Evolutionary conservation across 2,888 invertebrate species (phyloP), one percentile per base, ranked within the genome.

Genomic region (Listrodromus nycthemerus): DNA sequence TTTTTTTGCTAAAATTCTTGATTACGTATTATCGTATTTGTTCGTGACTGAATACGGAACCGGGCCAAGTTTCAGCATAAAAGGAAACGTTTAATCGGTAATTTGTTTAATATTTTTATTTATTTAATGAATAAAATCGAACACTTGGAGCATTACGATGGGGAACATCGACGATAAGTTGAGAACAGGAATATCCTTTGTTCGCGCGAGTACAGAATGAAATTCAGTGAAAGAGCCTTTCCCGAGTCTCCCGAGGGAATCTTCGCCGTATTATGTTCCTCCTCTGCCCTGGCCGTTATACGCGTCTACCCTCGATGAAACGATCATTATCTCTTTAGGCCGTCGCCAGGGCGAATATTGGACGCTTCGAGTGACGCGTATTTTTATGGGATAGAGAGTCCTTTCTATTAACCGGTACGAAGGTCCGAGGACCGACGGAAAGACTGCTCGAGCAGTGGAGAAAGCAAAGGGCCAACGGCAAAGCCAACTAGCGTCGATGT

Each of bases 271-370:
- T 92, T 91, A 90, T 89, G 86, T 90, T 90, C 87, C 88, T 86
- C 79, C 86, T 88, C 58, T 86, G 86, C 87, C 85, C 88, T 87
- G 87, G 37, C 30, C 71, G 73, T 55, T 66, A 13, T 50, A 16
- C 67, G 48, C 67, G 67, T 52, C 52, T 85, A 86, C 89, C 89
- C 90, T 89, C 89, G 82, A 80, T 88, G 85, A 87, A 88, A 87
- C 89, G 91, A 92, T 92, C 90, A 89, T 92, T 91, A 92, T 92
- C 91, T 91, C 89, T 91, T 92, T 90, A 89, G 88, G 87, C 87
- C 82, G 73, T 73, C 65, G 58, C 65, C 75, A 73, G 75, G 78
- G 81, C 75, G 84, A 81, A 84, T 79, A 84, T 81, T 75, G 74
- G 50, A 84, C 74, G 66, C 61, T 78, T 75, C 61, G 78, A 75